Evolutionary conservation across 2,113 vertebrate genomes (phyloP), one percentile per base, ranked within the genome.

Genomic region (Struthio camelus): DNA sequence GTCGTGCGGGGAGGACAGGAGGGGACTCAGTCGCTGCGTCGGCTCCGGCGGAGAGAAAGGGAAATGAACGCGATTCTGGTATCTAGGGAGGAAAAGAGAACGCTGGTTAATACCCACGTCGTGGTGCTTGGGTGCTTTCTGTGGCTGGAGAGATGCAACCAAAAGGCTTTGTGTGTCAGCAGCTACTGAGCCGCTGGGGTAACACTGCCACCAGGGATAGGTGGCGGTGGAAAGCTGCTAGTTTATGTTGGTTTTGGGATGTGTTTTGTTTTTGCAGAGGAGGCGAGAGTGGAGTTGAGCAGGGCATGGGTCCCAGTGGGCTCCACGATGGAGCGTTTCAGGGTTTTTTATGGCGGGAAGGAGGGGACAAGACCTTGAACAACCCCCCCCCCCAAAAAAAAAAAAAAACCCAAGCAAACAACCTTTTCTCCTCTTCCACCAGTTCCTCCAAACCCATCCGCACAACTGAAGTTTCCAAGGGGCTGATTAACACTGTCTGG

Each of bases 31-130:
- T 56, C 51, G 13, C 87, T 61, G 40, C 6, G 23, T 38, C 1
- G 18, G 71, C 92, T 81, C 71, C 78, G 34, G 90, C 72, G 25
- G 4, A 3, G 3, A 44, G 69, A 50, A 8, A 58, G 84, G 22
- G 86, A 89, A 46, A 7, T 62, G 90, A 65, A 72, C n/a, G 46
- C 13, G 50, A 80, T 20, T 32, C 72, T 58, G 81, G 75, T 65
- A 89, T 80, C 98, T 98, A 96, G 19, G 42, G 83, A 96, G 59
- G 73, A 25, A 86, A 93, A 87, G 34, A 78, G 32, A 94, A 58
- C 78, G 36, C 20, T 70, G 61, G 24, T 94, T 77, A 86, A 50
- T 2, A 30, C 17, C 17, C 17, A 6, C 22, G 6, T 10, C 1
- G 4, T 4, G 18, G 17, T 62, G 19, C 69, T 73, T 4, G 5